These are phyloP conservation scores for Diarsia brunnea DNA, from an alignment of 2,888 invertebrate species.

Conservation along the genomic window DNA sequence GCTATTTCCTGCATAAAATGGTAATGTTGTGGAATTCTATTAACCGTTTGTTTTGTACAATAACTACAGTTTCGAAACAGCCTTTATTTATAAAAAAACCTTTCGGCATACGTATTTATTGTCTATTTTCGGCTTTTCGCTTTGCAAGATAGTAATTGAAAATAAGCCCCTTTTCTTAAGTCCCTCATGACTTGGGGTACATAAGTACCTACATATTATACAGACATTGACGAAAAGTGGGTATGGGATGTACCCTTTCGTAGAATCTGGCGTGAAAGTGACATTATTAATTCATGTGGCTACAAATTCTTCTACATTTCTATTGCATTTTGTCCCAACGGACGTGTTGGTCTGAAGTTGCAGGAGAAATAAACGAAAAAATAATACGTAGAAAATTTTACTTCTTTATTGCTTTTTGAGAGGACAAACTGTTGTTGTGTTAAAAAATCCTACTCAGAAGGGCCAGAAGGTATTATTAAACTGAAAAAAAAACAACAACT, in stretches of 20 bases:
- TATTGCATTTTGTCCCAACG: neutral
- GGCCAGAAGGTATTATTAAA: too few relatives aligned
- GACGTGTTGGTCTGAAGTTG: neutral
- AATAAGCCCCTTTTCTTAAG: slow-evolving; percentile 19
- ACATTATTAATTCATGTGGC: slow-evolving; percentile 45
- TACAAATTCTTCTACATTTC: neutral
- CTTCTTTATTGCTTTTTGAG: too few relatives aligned
- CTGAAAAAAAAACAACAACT: too few relatives aligned
- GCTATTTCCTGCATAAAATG: neutral
- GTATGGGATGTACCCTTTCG: slow-evolving; percentile 6
- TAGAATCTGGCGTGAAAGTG: slow-evolving; percentile 29
- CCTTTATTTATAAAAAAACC: too few relatives aligned
- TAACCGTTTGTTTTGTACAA: neutral
- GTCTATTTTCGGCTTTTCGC: neutral
- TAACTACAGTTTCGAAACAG: neutral
- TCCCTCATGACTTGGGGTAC: slow-evolving; percentile 15
- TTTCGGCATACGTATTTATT: neutral
- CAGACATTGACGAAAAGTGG: slow-evolving; percentile 6
- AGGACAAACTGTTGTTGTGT: too few relatives aligned
- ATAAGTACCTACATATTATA: slow-evolving; percentile 9
- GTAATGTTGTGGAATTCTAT: neutral
- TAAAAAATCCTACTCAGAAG: too few relatives aligned
- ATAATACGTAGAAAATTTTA: too few relatives aligned
- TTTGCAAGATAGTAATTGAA: slow-evolving; percentile 3
- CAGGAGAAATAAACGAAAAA: neutral